A percentile compares a stretch with the other conserved stretches of the same genome.
Conservation (phyloP, 92 coral and sea anemone species). For the Epizoanthus ramosus region DNA sequence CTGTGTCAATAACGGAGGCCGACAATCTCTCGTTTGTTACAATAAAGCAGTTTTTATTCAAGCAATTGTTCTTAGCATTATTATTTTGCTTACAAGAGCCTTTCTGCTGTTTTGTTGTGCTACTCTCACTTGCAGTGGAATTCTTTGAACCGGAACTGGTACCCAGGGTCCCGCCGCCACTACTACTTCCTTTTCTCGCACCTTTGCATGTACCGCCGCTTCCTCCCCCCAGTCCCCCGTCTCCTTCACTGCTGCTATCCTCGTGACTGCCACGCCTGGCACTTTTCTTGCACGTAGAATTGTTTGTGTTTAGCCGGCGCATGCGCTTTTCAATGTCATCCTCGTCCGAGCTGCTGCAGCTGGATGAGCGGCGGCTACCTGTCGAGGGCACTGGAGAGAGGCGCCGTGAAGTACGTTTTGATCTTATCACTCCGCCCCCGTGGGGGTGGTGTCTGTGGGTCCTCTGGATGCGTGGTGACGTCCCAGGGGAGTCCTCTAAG, state of each 20-base stretch:
- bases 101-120: conserved; percentile 38
- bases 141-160: conserved; percentile 21
- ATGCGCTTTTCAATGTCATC: conserved; percentile 96
- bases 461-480: conserved; percentile 90
- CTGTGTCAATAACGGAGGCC: conserved; percentile 64
- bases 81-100: conserved; percentile 55
- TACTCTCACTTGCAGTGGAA: not conserved
- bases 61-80: conserved; percentile 57
- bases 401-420: conserved; percentile 79
- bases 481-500: conserved; percentile 92
- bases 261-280: conserved; percentile 84
- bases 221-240: conserved; percentile 71
- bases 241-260: conserved; percentile 92
- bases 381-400: conserved; percentile 92
- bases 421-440: conserved; percentile 80
- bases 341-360: conserved; percentile 96
- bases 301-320: conserved; percentile 87
- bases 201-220: conserved; percentile 55
- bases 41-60: conserved; percentile 47
- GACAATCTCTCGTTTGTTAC: conserved; percentile 52
- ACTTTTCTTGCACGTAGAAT: conserved; percentile 73
- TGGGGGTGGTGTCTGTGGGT: conserved; percentile 67
- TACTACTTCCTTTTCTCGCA: conserved; percentile 15
- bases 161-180: conserved; percentile 19
- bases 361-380: conserved; percentile 92